These are phyloP conservation scores for Heliconius charithonia DNA, from an alignment of 2,888 invertebrate species.

Conservation along the genomic window DNA sequence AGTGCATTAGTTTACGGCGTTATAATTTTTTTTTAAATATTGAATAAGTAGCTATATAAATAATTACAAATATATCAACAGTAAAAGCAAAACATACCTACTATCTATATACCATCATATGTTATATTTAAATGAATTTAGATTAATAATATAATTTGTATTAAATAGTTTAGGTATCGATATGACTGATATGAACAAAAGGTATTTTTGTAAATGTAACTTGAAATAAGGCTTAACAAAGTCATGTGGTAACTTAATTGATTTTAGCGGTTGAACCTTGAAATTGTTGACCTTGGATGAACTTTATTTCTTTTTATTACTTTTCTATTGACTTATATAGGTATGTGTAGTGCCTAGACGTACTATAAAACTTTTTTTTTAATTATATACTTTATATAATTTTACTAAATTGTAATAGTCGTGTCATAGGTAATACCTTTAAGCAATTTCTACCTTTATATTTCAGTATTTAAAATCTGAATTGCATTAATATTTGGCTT, in stretches of 20 bases:
- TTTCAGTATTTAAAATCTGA: background rate
- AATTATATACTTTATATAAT: background rate
- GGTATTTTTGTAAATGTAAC: slow-evolving; percentile 39
- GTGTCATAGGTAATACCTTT: background rate
- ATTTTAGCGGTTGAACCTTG: slow-evolving; percentile 27
- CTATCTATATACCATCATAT: background rate
- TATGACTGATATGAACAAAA: slow-evolving; percentile 40
- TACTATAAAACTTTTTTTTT: background rate
- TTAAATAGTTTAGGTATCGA: slow-evolving; percentile 4
- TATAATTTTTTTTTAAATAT: background rate
- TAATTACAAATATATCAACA: background rate
- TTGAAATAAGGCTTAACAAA: background rate
- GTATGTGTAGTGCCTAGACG: background rate
- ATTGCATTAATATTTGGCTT: slow-evolving; percentile 8
- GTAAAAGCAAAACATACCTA: background rate
- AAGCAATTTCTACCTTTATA: background rate
- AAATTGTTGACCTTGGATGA: slow-evolving; percentile 21
- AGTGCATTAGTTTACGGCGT: slow-evolving; percentile 36
- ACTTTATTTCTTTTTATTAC: slow-evolving; percentile 34
- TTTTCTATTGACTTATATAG: slow-evolving; percentile 30
- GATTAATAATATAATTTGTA: background rate
- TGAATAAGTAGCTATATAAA: background rate
- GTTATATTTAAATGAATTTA: background rate
- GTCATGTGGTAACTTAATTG: background rate
- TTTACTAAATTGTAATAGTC: background rate